Base-by-base conservation (phyloP, 23 tunicate species). In the Phallusia fumigata region DNA sequence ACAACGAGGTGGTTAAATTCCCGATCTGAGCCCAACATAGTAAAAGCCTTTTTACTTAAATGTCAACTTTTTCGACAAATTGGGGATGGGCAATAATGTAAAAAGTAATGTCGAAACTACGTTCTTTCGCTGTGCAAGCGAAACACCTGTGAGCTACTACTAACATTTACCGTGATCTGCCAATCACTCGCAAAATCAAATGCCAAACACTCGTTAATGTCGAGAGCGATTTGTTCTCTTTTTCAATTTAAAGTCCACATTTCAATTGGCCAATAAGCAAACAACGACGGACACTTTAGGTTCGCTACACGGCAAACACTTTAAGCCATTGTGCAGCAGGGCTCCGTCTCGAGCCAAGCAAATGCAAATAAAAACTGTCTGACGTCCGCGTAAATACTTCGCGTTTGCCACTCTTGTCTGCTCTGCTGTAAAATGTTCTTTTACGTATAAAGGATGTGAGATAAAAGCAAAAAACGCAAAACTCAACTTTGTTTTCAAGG, bases 141-240 rank as follows among this genome's bases (percentile, higher is more conserved):
- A 10, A 40, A 40, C 47, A 40, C 47, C 47, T 40, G 47, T 40
- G 47, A 40, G 47, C 47, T 40, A 40, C 47, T 58, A 24, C 69
- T 58, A 58, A 58, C 69, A 58, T 58, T 58, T 58, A 24, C 69
- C 69, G 3, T 24, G 26, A 24, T 22, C 69, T 16, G 69, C 69
- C 69, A 58, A 58, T 58, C 69, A 58, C 69, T 24, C 69, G 69
- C 15, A 24, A 58, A 58, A 6, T 58, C 69, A 58, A 58, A 58
- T 58, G 69, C 69, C 69, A 58, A 58, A 58, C 69, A 58, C 69
- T 58, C 69, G 69, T 58, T 58, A 58, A 58, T 58, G 69, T 24
- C 16, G 69, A 58, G 69, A 58, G 13, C 69, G 69, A 13, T 24
- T 58, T 58, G 69, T 21, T 58, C 69, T 16, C 69, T 22, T 58